These are phyloP conservation scores for Pachypsylla venusta DNA, from an alignment of 1,140 invertebrate species.

Conservation along the genomic window DNA sequence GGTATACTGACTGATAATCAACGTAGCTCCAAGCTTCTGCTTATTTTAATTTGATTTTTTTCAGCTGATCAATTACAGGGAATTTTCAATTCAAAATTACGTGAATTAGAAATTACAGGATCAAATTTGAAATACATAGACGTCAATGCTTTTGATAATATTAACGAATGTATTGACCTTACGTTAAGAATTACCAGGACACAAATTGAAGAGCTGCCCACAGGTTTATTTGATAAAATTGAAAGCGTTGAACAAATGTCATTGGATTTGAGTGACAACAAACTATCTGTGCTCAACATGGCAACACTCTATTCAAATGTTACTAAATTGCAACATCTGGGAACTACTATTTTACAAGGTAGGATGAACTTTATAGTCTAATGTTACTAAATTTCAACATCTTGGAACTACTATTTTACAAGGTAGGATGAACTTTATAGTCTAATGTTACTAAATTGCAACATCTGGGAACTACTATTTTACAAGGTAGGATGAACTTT, in stretches of 20 bases:
- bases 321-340: conserved; percentile 65
- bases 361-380: conserved; percentile 28
- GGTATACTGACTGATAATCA: too few relatives aligned
- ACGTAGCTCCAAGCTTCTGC: too few relatives aligned
- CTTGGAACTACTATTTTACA: too few relatives aligned
- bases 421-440: conserved; percentile 68
- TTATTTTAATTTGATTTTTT: too few relatives aligned
- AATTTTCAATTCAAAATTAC: conserved; percentile 50
- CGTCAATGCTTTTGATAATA: conserved; percentile 47
- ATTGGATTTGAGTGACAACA: conserved; percentile 64
- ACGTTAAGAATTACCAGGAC: conserved; percentile 58
- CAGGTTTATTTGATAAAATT: conserved; percentile 57
- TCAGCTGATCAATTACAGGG: conserved; percentile 28
- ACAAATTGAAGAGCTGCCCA: conserved; percentile 53
- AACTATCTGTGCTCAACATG: conserved; percentile 58
- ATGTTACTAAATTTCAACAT: too few relatives aligned
- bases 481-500: conserved; percentile 46
- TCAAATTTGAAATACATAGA: conserved; percentile 47
- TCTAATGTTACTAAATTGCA: conserved; percentile 69
- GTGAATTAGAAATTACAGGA: conserved; percentile 63
- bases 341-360: conserved; percentile 63
- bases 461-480: conserved; percentile 59
- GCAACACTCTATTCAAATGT: conserved; percentile 70
- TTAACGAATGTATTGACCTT: conserved; percentile 45
- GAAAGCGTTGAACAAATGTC: conserved; percentile 62